Percentiles rank a stretch among this genome's conserved stretches.
Conservation (phyloP, 2,888 invertebrate species). For the Ischnura elegans region DNA sequence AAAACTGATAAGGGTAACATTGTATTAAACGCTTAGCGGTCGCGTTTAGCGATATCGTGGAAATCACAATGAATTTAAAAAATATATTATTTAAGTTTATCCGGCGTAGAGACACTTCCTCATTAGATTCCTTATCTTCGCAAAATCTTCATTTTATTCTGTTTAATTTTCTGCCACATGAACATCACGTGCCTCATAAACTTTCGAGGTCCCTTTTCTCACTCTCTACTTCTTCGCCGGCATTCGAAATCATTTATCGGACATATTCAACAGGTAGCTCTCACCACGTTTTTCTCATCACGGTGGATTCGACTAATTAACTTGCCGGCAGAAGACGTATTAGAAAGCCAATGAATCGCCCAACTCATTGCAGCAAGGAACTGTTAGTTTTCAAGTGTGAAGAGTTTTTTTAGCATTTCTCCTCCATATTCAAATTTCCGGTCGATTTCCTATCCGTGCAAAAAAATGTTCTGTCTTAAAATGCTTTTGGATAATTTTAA, state of each 20-base stretch:
- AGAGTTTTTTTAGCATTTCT: no score
- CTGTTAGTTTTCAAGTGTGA: no score
- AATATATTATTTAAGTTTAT: not conserved
- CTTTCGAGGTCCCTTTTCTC: not conserved
- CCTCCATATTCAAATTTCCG: no score
- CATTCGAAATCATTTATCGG: conserved; percentile 4
- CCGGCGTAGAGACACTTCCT: not conserved
- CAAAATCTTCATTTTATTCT: not conserved
- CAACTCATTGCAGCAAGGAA: no score
- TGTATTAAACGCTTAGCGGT: not conserved
- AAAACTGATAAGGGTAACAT: not conserved
- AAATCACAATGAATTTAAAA: not conserved
- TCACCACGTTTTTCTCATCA: not conserved
- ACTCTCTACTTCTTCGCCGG: not conserved
- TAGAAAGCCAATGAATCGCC: no score
- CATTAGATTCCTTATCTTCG: conserved; percentile 3
- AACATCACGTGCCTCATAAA: not conserved
- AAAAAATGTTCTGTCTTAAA: no score
- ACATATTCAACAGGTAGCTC: not conserved
- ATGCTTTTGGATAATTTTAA: no score
- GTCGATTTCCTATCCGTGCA: no score
- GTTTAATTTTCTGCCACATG: not conserved
- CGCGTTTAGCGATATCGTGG: not conserved
- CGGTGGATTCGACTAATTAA: not conserved
- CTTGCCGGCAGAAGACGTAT: not conserved